These are phyloP conservation scores for Eurosta solidaginis DNA, from an alignment of 1,140 invertebrate genomes.

Conservation along the genomic window DNA sequence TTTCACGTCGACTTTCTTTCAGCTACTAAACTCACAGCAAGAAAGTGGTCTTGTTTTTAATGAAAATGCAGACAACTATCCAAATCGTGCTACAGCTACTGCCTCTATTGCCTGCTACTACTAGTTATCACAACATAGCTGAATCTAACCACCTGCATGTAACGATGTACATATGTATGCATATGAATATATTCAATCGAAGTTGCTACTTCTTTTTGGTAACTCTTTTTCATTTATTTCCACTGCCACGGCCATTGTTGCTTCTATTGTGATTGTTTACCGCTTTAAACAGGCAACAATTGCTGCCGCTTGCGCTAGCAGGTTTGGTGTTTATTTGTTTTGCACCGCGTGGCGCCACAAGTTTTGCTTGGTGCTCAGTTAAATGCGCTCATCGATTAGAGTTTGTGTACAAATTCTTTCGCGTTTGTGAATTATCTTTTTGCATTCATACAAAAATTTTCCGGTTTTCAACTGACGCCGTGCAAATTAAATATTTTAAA, in stretches of 20 bases:
- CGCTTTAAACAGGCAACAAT: background rate
- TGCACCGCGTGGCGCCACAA: background rate
- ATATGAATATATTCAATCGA: background rate
- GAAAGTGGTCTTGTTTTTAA: slow-evolving; percentile 44
- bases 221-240: too few species aligned
- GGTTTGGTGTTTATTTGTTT: background rate
- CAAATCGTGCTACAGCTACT: slow-evolving; percentile 3
- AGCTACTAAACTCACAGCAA: slow-evolving; percentile 54
- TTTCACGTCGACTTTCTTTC: slow-evolving; percentile 51
- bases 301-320: background rate
- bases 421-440: too few species aligned
- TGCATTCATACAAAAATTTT: background rate
- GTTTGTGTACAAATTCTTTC: background rate
- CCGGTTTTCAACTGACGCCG: background rate
- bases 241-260: background rate
- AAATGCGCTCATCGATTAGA: background rate
- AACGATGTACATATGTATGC: background rate
- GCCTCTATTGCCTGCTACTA: background rate
- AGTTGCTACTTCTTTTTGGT: background rate
- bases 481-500: too few species aligned
- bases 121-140: background rate
- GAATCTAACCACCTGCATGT: background rate
- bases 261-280: background rate
- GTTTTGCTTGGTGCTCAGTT: background rate
- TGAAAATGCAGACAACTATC: slow-evolving; percentile 31